Evolutionary conservation across 2,888 invertebrate genomes (phyloP).

Genomic region (Caenorhabditis sp.): DNA sequence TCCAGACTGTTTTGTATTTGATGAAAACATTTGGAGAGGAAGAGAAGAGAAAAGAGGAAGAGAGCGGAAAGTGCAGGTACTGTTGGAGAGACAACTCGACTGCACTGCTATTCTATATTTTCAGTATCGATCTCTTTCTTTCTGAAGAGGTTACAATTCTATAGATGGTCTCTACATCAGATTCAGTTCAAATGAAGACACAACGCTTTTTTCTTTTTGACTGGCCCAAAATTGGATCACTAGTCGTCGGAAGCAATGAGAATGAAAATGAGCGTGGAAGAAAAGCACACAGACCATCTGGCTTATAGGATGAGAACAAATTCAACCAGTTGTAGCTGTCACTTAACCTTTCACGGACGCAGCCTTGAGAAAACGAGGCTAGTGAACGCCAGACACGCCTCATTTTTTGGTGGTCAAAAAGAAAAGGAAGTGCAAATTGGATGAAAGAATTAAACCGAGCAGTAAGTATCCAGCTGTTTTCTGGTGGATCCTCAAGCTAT

Average conservation of each 20-base stretch:
- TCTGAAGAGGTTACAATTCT: too few relatives aligned
- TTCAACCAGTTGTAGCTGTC: conserved; percentile 44
- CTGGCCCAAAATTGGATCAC: conserved; percentile 20
- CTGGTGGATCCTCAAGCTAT: not conserved
- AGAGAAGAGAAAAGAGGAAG: conserved; percentile 19
- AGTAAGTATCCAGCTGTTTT: conserved; percentile 2
- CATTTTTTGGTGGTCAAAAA: conserved; percentile 40
- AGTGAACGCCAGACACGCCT: conserved; percentile 40
- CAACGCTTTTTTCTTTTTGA: not conserved
- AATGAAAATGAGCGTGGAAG: conserved; percentile 21
- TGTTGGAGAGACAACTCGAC: not conserved
- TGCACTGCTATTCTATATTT: conserved; percentile 24
- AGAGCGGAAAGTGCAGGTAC: conserved; percentile 20
- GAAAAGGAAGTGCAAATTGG: conserved; percentile 34
- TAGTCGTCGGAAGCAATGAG: conserved; percentile 13
- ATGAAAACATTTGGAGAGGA: not conserved
- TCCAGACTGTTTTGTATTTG: conserved; percentile 27
- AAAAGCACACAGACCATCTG: conserved; percentile 34
- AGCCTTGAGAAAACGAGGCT: conserved; percentile 46
- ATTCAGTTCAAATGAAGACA: not conserved
- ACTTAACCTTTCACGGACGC: conserved; percentile 50
- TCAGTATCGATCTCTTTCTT: conserved; percentile 11
- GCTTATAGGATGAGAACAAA: conserved; percentile 27
- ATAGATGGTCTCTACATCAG: too few relatives aligned
- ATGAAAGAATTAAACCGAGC: conserved; percentile 23